Evolutionary conservation across 2,113 vertebrate species (phyloP).

Genomic region (Xenopus tropicalis): DNA sequence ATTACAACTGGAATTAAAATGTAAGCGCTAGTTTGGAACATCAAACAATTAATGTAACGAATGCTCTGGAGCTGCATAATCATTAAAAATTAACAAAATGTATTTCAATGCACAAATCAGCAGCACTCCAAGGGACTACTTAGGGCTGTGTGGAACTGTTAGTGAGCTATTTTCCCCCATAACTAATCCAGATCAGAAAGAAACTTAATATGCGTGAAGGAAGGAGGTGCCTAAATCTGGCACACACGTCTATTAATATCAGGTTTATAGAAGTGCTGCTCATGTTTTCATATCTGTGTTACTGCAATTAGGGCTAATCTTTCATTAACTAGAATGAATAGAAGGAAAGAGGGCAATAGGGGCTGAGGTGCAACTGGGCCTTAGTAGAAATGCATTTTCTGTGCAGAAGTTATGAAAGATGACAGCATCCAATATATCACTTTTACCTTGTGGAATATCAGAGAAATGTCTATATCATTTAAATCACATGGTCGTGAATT

Average conservation of each 20-base stretch:
- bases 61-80: conserved; percentile 16
- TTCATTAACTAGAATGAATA: too few species aligned
- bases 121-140: conserved; percentile 10
- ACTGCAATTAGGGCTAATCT: too few species aligned
- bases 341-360: too few species aligned
- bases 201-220: conserved; percentile 17
- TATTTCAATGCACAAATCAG: conserved; percentile 4
- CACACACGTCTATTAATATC: not conserved
- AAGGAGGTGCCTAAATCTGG: not conserved
- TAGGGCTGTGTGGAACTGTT: not conserved
- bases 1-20: conserved; percentile 10
- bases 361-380: too few species aligned
- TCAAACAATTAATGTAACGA: conserved; percentile 21
- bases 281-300: too few species aligned
- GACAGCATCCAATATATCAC: too few species aligned
- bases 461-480: too few species aligned
- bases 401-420: too few species aligned
- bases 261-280: not conserved
- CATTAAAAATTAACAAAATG: conserved; percentile 12
- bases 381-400: too few species aligned
- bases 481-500: too few species aligned
- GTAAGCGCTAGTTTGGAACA: conserved; percentile 23
- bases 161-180: conserved; percentile 3
- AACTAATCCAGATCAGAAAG: conserved; percentile 38
- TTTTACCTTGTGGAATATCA: too few species aligned